Percentiles rank a stretch among this genome's conserved stretches.
Conservation (phyloP, 2,797 vertebrate genomes). For the Dallia pectoralis region DNA sequence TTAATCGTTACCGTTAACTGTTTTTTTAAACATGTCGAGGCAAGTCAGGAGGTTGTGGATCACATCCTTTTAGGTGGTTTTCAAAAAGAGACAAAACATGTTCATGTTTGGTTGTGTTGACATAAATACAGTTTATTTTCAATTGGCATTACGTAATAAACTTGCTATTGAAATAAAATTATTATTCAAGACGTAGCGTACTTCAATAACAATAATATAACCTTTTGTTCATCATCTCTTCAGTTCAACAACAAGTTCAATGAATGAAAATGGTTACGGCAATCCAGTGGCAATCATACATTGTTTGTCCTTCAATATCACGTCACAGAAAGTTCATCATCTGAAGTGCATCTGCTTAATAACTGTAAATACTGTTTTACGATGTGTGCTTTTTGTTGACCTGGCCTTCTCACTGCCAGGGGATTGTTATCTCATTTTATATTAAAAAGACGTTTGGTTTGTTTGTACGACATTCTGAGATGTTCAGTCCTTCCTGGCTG, state of each 20-base stretch:
- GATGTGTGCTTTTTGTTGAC: conserved; percentile 28
- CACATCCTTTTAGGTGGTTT: neutral
- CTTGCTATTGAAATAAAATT: neutral
- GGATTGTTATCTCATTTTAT: conserved; percentile 27
- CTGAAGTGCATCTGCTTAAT: neutral
- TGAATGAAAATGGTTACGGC: neutral
- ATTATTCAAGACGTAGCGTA: neutral
- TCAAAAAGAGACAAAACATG: neutral
- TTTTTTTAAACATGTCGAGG: too few relatives aligned
- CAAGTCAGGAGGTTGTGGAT: too few relatives aligned
- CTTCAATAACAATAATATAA: neutral
- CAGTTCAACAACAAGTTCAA: neutral
- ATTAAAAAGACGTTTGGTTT: conserved; percentile 46
- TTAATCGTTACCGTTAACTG: too few relatives aligned
- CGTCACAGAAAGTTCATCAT: neutral
- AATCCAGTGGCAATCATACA: neutral
- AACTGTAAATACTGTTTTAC: conserved; percentile 29
- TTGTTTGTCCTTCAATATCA: neutral
- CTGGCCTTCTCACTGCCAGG: conserved; percentile 23
- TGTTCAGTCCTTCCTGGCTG: conserved; percentile 17
- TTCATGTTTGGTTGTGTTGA: neutral
- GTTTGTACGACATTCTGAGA: conserved; percentile 19
- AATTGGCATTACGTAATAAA: neutral
- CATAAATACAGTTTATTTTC: neutral
- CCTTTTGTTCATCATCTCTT: neutral